Evolutionary conservation across 1,140 invertebrate genomes (phyloP).

Genomic region (Plutomurus gul): DNA sequence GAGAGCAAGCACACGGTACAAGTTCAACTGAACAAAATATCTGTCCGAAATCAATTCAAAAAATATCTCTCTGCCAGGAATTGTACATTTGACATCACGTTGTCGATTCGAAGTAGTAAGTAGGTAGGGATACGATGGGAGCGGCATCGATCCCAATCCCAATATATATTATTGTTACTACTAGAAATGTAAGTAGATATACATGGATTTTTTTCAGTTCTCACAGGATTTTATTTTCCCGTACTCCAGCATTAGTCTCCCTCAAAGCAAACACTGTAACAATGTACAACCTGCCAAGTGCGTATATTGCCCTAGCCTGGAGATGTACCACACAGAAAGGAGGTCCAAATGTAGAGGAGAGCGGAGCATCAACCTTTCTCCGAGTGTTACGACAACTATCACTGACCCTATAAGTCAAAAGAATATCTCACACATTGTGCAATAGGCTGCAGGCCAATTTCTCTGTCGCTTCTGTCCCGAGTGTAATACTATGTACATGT

Average conservation of each 20-base stretch:
- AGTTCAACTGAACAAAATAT: background rate
- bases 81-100: constrained; percentile 9
- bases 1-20: too few relatives aligned
- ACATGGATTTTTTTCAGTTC: constrained; percentile 6
- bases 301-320: background rate
- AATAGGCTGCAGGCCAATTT: background rate
- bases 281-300: background rate
- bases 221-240: background rate
- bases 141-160: background rate
- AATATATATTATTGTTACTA: background rate
- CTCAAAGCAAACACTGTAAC: background rate
- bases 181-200: background rate
- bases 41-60: background rate
- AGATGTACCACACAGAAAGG: too few relatives aligned
- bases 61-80: constrained; percentile 1
- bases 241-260: background rate
- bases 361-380: too few relatives aligned
- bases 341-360: too few relatives aligned
- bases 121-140: background rate
- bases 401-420: background rate
- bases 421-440: background rate
- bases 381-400: background rate
- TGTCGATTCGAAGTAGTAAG: constrained; percentile 2
- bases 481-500: background rate
- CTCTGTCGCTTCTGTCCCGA: background rate